Evolutionary conservation across 2,113 vertebrate species (phyloP).

Genomic region (Clupea harengus): DNA sequence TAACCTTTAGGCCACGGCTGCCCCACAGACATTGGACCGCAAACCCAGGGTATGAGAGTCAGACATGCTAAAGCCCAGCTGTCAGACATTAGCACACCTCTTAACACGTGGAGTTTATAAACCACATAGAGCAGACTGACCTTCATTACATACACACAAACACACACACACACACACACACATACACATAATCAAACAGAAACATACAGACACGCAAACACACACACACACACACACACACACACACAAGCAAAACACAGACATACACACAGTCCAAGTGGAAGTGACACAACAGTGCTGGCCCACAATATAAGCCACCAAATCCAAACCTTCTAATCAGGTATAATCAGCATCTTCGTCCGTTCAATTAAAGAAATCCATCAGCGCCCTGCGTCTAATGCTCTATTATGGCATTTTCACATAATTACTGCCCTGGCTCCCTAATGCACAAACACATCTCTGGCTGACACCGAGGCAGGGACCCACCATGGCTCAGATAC

Average conservation of each 20-base stretch:
- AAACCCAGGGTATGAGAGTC: no score
- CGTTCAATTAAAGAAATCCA: slow-evolving; percentile 53
- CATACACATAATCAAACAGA: no score
- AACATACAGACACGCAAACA: neutral
- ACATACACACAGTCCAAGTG: no score
- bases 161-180: no score
- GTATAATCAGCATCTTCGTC: slow-evolving; percentile 37
- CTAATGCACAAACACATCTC: slow-evolving; percentile 53
- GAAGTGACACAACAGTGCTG: neutral
- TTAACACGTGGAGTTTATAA: no score
- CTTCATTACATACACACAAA: no score
- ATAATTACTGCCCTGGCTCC: slow-evolving; percentile 45
- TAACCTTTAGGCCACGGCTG: no score
- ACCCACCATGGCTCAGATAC: neutral
- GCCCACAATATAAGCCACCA: slow-evolving; percentile 12
- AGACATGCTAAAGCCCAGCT: no score
- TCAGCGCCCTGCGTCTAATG: slow-evolving; percentile 32
- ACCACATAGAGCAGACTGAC: no score
- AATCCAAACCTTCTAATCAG: slow-evolving; percentile 47
- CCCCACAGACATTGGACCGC: no score
- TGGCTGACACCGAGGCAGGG: slow-evolving; percentile 28
- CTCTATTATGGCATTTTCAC: slow-evolving; percentile 49
- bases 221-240: neutral
- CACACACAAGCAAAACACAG: neutral
- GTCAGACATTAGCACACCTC: no score